Percentiles rank a stretch among this genome's conserved stretches.
Conservation (phyloP, 2,888 invertebrate species). For the Ichneumoninae sp. region DNA sequence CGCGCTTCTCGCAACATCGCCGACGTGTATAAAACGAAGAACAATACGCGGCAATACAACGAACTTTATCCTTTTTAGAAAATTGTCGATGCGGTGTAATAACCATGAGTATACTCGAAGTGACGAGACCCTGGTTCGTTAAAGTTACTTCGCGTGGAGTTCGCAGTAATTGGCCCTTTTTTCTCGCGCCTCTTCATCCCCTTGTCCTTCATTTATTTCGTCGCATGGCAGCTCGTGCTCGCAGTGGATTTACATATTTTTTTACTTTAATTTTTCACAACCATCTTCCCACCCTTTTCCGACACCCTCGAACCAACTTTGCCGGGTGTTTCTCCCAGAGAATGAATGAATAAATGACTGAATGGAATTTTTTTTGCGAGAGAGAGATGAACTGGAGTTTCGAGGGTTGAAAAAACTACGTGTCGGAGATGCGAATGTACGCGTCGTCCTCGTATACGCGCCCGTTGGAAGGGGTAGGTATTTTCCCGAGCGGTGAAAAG, state of each 20-base stretch:
- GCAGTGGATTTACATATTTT: constrained; percentile 3
- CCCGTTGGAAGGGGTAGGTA: constrained; percentile 14
- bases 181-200: neutral
- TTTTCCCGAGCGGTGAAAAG: neutral
- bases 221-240: constrained; percentile 5
- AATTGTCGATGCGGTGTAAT: constrained; percentile 45
- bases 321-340: too few relatives aligned
- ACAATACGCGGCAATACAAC: constrained; percentile 25
- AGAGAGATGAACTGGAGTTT: constrained; percentile 1
- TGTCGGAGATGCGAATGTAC: neutral
- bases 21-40: constrained; percentile 1
- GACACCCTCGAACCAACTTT: constrained; percentile 20
- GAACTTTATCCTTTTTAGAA: constrained; percentile 32
- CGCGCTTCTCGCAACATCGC: constrained; percentile 4
- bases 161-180: constrained; percentile 55
- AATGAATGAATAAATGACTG: neutral
- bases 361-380: too few relatives aligned
- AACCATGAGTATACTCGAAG: constrained; percentile 49
- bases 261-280: neutral
- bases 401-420: constrained; percentile 32
- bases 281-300: neutral
- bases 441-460: constrained; percentile 12
- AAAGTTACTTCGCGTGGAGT: constrained; percentile 59
- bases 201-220: constrained; percentile 46
- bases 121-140: constrained; percentile 56